Percentiles rank a stretch among this genome's conserved stretches.
These are phyloP conservation scores for Coturnix japonica DNA, from an alignment of 2,113 vertebrate genomes.

Conservation along the genomic window DNA sequence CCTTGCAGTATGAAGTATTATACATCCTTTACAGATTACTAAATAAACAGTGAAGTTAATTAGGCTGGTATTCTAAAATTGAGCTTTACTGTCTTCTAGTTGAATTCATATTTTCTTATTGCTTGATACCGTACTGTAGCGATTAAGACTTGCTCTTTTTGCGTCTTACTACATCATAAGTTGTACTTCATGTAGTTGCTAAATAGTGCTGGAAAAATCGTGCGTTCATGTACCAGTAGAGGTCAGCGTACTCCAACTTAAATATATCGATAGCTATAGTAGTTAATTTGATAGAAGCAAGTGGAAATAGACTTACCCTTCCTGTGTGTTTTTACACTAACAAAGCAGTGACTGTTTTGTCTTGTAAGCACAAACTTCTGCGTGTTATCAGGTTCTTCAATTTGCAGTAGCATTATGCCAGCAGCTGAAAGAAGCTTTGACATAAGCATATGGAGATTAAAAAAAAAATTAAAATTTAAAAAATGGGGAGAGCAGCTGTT, in stretches of 20 bases:
- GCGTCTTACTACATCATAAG: not conserved
- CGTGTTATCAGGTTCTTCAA: not conserved
- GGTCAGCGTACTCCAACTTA: slow-evolving; percentile 67
- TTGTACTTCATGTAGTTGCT: not conserved
- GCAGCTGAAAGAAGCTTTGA: slow-evolving; percentile 67
- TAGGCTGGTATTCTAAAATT: not conserved
- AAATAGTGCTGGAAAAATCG: not conserved
- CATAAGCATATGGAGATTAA: slow-evolving; percentile 61
- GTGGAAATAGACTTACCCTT: slow-evolving; percentile 43
- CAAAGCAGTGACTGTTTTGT: slow-evolving; percentile 63
- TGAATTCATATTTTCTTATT: not conserved
- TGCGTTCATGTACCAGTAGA: slow-evolving; percentile 53
- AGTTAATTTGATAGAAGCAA: slow-evolving; percentile 26
- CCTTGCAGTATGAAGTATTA: not conserved
- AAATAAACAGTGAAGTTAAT: slow-evolving; percentile 19
- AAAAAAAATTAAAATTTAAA: slow-evolving; percentile 18
- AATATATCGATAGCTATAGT: slow-evolving; percentile 13
- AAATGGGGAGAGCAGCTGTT: not conserved
- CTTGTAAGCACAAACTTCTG: slow-evolving; percentile 22
- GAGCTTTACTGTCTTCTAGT: slow-evolving; percentile 48
- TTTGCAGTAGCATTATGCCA: slow-evolving; percentile 61
- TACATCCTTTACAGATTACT: not conserved
- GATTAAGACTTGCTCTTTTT: slow-evolving; percentile 52
- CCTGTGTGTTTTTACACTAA: slow-evolving; percentile 54
- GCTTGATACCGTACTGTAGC: slow-evolving; percentile 36